These are phyloP conservation scores for Rhynchomys soricoides DNA, from an alignment of 2,113 vertebrate genomes.

Conservation along the genomic window DNA sequence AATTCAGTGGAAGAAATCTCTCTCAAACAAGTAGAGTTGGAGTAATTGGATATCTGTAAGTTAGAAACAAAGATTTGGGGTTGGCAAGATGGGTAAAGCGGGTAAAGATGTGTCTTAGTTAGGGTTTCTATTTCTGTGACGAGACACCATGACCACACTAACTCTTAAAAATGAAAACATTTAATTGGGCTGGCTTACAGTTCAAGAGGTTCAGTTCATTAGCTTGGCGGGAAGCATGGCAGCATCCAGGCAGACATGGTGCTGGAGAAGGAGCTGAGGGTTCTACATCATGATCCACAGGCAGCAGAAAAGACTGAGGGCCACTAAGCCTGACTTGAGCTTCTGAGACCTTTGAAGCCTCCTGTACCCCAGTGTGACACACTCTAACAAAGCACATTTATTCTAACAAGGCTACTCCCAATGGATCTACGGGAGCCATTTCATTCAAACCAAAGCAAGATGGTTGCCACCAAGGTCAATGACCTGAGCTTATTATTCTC, in stretches of 20 bases:
- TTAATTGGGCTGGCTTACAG: neutral
- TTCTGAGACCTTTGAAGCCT: neutral
- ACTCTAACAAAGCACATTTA: no score
- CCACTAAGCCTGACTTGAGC: neutral
- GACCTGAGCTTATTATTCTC: neutral
- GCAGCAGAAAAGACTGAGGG: neutral
- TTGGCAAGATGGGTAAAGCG: accelerated
- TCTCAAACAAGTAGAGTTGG: neutral
- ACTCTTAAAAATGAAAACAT: neutral
- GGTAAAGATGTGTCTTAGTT: neutral
- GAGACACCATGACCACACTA: neutral
- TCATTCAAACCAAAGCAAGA: neutral
- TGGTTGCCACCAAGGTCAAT: neutral
- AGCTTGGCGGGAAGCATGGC: neutral
- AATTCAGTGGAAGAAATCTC: neutral
- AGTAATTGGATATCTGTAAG: neutral
- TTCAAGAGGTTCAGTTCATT: neutral
- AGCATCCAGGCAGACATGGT: neutral
- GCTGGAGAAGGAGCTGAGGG: neutral
- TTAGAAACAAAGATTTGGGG: neutral
- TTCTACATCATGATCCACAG: no score
- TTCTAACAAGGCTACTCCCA: no score
- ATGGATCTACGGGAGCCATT: neutral
- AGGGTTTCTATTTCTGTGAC: neutral
- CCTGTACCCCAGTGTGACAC: no score